Evolutionary conservation across 2,888 invertebrate species (phyloP).

Genomic region (Platycheirus rosarum): DNA sequence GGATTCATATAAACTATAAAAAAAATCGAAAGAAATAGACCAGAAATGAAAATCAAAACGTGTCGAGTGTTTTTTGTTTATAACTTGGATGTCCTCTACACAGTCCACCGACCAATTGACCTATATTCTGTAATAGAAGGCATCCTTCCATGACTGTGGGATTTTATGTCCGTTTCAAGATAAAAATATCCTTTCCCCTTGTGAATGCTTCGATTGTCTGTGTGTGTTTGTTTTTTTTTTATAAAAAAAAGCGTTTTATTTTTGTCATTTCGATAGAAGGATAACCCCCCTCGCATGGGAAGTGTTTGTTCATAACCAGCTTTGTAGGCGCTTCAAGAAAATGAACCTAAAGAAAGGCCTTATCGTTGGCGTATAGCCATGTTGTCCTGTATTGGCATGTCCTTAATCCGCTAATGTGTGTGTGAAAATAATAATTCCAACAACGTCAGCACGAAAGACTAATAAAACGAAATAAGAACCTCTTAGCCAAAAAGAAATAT

Average conservation of each 20-base stretch:
- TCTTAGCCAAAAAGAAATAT: conserved; percentile 33
- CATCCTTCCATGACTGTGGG: not conserved
- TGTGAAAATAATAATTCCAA: conserved; percentile 36
- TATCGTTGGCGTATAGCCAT: conserved; percentile 29
- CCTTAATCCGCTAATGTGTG: conserved; percentile 1
- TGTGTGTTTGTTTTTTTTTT: conserved; percentile 24
- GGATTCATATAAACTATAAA: too few species aligned
- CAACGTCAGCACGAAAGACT: conserved; percentile 8
- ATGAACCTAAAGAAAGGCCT: not conserved
- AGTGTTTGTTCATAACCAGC: conserved; percentile 3
- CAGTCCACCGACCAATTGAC: conserved; percentile 43
- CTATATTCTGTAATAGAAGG: conserved; percentile 46
- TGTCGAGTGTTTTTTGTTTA: conserved; percentile 23
- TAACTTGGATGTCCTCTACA: conserved; percentile 13
- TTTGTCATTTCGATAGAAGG: conserved; percentile 12
- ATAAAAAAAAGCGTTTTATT: not conserved
- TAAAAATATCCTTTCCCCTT: not conserved
- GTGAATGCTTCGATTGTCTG: conserved; percentile 16
- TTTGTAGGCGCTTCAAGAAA: not conserved
- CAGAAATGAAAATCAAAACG: conserved; percentile 13
- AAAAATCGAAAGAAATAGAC: conserved; percentile 33
- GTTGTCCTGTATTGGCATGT: conserved; percentile 6
- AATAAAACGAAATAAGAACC: not conserved
- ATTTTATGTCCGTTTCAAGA: conserved; percentile 27
- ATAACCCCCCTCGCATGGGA: conserved; percentile 11